These are phyloP conservation scores for Cydia splendana DNA, from an alignment of 1,140 invertebrate genomes.

Conservation along the genomic window DNA sequence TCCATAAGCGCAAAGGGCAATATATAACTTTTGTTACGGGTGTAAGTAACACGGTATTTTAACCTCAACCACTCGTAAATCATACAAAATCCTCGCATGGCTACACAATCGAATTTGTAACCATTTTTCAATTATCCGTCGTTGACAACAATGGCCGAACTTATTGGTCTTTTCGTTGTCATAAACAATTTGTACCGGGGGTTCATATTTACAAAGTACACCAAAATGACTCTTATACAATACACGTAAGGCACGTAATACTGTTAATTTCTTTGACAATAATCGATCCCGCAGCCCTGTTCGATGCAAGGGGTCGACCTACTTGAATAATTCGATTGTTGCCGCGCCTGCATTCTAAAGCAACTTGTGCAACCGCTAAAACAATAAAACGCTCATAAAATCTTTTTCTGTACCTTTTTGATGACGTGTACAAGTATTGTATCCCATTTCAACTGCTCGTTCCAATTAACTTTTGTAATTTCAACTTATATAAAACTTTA, in stretches of 20 bases:
- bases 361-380: constrained; percentile 47
- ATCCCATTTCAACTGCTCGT: constrained; percentile 30
- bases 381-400: constrained; percentile 49
- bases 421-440: constrained; percentile 32
- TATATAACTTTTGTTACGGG: constrained; percentile 41
- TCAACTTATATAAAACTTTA: constrained; percentile 25
- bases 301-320: constrained; percentile 49
- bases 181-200: constrained; percentile 59
- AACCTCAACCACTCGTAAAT: constrained; percentile 61
- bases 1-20: constrained; percentile 33
- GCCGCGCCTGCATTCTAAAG: constrained; percentile 46
- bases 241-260: constrained; percentile 36
- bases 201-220: constrained; percentile 33
- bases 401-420: constrained; percentile 38
- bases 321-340: constrained; percentile 57
- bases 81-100: constrained; percentile 58
- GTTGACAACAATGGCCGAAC: constrained; percentile 67
- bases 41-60: constrained; percentile 47
- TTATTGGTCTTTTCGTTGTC: constrained; percentile 64
- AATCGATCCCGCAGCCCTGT: constrained; percentile 47
- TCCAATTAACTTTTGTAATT: constrained; percentile 15
- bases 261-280: constrained; percentile 34
- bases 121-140: constrained; percentile 72
- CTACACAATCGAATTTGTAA: constrained; percentile 69
- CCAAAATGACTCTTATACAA: constrained; percentile 38